Percentiles rank a stretch among this genome's conserved stretches.
phyloP scores from a whole-genome alignment of 1,140 invertebrate species.

The Chironomus striatipennis region DNA sequence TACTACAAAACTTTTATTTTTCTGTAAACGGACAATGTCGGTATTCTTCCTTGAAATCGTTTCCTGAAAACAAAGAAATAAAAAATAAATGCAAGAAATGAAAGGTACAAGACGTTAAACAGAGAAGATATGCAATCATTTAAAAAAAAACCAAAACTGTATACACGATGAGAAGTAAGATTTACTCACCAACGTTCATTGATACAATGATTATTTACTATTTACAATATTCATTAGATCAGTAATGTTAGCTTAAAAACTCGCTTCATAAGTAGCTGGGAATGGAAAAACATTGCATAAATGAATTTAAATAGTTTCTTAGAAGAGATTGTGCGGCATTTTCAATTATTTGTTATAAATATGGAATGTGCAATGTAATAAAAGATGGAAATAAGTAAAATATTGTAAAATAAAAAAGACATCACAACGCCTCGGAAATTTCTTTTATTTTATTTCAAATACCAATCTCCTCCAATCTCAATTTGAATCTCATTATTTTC shows the following conservation, averaged over 20 bases:
- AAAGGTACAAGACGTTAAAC: not conserved
- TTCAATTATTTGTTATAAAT: not conserved
- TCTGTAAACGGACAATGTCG: not conserved
- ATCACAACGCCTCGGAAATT: not conserved
- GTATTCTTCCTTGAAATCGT: not conserved
- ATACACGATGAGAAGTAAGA: not conserved
- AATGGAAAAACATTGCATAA: not conserved
- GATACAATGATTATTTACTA: not conserved
- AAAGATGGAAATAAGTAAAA: not conserved
- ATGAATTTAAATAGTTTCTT: not conserved
- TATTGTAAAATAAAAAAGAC: not conserved
- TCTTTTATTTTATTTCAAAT: not conserved
- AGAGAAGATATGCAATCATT: not conserved
- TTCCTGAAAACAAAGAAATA: slow-evolving; percentile 1
- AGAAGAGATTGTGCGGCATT: not conserved
- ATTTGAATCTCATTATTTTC: not conserved
- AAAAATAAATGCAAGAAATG: no score
- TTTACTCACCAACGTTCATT: not conserved
- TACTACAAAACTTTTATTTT: not conserved
- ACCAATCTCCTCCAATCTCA: not conserved
- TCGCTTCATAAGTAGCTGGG: not conserved
- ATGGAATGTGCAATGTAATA: not conserved
- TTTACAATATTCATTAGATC: not conserved
- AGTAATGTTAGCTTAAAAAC: not conserved
- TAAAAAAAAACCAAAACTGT: no score